Conservation (phyloP, 2,113 vertebrate species). For the Forbesichthys agassizii region DNA sequence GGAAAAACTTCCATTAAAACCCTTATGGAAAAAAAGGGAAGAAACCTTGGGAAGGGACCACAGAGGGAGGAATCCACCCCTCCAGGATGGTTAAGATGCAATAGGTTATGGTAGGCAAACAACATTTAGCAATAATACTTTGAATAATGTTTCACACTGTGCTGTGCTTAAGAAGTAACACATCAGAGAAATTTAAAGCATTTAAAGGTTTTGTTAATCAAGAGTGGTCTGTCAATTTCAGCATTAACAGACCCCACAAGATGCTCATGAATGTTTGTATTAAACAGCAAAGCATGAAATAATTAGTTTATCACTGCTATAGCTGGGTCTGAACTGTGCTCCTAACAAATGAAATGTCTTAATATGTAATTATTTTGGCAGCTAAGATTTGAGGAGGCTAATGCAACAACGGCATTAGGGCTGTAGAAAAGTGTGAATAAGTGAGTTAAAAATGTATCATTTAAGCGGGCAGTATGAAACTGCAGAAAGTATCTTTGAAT, state of each 20-base stretch:
- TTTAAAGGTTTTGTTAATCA: too few relatives aligned
- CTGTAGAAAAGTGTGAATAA: constrained; percentile 22
- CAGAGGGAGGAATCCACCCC: too few relatives aligned
- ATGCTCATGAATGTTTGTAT: constrained; percentile 1
- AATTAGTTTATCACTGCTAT: constrained; percentile 22
- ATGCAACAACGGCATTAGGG: constrained; percentile 22
- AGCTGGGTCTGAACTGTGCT: constrained; percentile 28
- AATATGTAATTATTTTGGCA: constrained; percentile 55
- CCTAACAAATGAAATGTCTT: constrained; percentile 35
- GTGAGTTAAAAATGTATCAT: constrained; percentile 37
- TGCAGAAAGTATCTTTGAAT: constrained; percentile 19
- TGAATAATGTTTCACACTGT: too few relatives aligned
- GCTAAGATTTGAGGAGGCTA: constrained; percentile 37
- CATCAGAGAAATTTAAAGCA: too few relatives aligned
- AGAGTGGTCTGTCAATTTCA: too few relatives aligned
- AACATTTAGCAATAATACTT: too few relatives aligned
- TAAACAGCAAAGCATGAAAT: constrained; percentile 8
- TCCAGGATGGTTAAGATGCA: too few relatives aligned
- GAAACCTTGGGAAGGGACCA: too few relatives aligned
- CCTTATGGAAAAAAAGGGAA: too few relatives aligned
- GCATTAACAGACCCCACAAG: neutral
- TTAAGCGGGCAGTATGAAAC: constrained; percentile 32
- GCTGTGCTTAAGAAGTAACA: too few relatives aligned
- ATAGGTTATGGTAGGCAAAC: too few relatives aligned
- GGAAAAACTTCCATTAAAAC: too few relatives aligned